Base-by-base conservation (phyloP, 2,797 vertebrate species). In the Coluber constrictor region DNA sequence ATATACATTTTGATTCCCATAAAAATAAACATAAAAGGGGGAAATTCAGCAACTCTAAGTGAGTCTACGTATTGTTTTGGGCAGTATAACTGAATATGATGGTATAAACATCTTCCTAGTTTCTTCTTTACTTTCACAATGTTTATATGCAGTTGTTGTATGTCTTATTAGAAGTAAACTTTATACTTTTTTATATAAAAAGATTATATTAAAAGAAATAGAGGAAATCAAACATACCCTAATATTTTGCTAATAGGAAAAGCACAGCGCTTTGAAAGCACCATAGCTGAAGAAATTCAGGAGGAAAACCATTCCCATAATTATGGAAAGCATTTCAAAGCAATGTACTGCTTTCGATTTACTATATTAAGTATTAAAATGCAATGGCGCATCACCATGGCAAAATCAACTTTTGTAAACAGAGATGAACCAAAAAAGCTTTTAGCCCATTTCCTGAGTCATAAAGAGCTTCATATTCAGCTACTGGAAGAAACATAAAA, bases 381-480 rank as follows among this genome's bases (percentile, higher is more conserved):
- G 74, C 86, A 96, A 92, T 70, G 95, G 88, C 29, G 90, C 95
- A 95, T 96, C 97, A 94, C 95, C 94, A 93, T 86, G 51, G 92
- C 57, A 95, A 94, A 93, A 96, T 95, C 6, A 94, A 96, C 95
- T 94, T 91, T 94, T 95, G 37, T 95, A 91, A 96, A 94, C 91
- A 96, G n/a, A 95, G 93, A 95, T 96, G 95, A 96, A 95, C 94
- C 87, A 94, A 97, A 93, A 92, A 96, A 95, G 88, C 18, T 97
- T 97, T 97, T 95, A 97, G 89, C 56, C 91, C 57, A 94, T 97
- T 97, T 97, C 93, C 95, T 97, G 95, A 95, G 92, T 94, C 92
- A 43, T 96, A 97, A 97, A 97, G 90, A 95, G 25, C 56, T 94
- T 54, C 27, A 91, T 92, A 95, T 94, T 92, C 59, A 94, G 74